These are phyloP conservation scores for Rambutsinella grinnellia DNA, from an alignment of 2,888 invertebrate species.

Conservation along the genomic window DNA sequence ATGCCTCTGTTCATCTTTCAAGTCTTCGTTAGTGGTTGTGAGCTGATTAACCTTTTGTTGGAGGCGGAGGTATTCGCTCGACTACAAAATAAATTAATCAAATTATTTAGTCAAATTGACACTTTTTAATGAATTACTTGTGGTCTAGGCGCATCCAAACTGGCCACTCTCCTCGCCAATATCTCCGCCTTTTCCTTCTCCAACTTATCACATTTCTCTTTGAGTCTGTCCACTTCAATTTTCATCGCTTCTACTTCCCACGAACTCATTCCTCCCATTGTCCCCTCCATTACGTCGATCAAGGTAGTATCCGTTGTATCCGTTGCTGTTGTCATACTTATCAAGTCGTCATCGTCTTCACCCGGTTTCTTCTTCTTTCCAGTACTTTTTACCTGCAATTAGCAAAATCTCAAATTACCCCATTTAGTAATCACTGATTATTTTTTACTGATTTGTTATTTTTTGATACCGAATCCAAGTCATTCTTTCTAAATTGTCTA, in stretches of 20 bases:
- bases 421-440: too few relatives aligned
- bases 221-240: slow-evolving; percentile 62
- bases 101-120: neutral
- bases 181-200: slow-evolving; percentile 92
- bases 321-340: slow-evolving; percentile 70
- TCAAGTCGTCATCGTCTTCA: slow-evolving; percentile 73
- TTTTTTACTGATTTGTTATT: too few relatives aligned
- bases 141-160: slow-evolving; percentile 64
- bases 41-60: slow-evolving; percentile 90
- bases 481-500: too few relatives aligned
- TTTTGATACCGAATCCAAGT: too few relatives aligned
- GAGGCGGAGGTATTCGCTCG: slow-evolving; percentile 74
- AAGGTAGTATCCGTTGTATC: slow-evolving; percentile 80
- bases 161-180: slow-evolving; percentile 69
- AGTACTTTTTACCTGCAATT: slow-evolving; percentile 63
- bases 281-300: slow-evolving; percentile 69
- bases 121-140: slow-evolving; percentile 48
- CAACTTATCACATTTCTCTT: slow-evolving; percentile 77
- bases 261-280: slow-evolving; percentile 59
- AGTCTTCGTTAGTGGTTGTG: slow-evolving; percentile 77
- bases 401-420: neutral
- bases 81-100: slow-evolving; percentile 40
- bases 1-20: slow-evolving; percentile 83
- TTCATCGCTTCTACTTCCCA: slow-evolving; percentile 66
- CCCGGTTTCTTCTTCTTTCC: slow-evolving; percentile 66